Conservation (phyloP, 2,113 vertebrate genomes). For the Rissa tridactyla region DNA sequence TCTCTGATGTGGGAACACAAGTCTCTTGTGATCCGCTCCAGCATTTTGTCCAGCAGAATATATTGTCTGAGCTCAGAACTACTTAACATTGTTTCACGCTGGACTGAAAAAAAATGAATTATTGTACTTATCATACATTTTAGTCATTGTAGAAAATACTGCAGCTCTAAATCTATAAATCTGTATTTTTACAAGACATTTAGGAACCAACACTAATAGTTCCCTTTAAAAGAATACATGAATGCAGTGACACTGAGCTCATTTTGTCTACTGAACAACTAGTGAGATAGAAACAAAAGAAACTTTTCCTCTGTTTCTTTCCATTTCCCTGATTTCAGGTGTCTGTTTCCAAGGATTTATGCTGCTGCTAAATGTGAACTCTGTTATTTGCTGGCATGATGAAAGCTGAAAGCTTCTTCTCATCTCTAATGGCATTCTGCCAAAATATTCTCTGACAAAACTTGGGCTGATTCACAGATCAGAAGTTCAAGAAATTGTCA, state of each 20-base stretch:
- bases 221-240: not conserved
- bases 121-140: not conserved
- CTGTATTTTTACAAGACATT: not conserved
- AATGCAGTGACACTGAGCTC: not conserved
- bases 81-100: not conserved
- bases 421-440: constrained; percentile 1
- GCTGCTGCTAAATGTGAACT: not conserved
- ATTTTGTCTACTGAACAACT: not conserved
- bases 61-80: not conserved
- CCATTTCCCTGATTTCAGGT: constrained; percentile 6
- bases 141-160: not conserved
- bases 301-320: not conserved
- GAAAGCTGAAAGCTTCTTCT: constrained; percentile 33
- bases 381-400: constrained; percentile 2
- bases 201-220: not conserved
- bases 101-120: not conserved
- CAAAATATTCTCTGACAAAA: constrained; percentile 39
- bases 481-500: constrained; percentile 14
- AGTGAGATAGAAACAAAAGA: not conserved
- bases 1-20: not conserved
- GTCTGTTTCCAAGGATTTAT: not conserved
- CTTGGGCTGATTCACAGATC: constrained; percentile 19
- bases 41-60: not conserved
- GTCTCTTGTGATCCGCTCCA: not conserved
- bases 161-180: not conserved